Conservation (phyloP, 2,113 vertebrate species). For the Emberiza fucata region DNA sequence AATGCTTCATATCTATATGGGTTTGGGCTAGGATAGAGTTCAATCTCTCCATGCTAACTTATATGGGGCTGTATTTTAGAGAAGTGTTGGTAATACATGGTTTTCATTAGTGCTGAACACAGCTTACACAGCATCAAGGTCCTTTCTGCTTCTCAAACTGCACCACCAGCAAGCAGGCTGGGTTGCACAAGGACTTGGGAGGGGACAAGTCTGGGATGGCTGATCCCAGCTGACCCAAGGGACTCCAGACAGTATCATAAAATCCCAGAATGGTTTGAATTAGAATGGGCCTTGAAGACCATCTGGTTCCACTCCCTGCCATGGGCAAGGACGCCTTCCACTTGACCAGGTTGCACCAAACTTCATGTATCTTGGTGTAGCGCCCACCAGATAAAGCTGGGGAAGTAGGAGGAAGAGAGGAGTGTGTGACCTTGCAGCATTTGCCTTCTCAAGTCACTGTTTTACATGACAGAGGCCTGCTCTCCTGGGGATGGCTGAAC, state of each 20-base stretch:
- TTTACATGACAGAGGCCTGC: neutral
- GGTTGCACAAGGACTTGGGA: neutral
- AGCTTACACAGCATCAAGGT: neutral
- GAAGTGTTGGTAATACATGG: neutral
- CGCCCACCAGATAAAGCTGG: neutral
- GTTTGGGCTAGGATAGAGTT: neutral
- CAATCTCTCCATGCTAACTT: neutral
- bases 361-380: neutral
- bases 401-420: neutral
- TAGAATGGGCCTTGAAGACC: neutral
- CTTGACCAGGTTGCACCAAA: neutral
- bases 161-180: neutral
- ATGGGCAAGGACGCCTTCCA: neutral
- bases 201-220: neutral
- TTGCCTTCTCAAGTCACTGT: rapidly evolving
- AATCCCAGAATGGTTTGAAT: neutral
- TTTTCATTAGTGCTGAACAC: neutral
- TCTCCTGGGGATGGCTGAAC: neutral
- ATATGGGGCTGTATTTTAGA: neutral
- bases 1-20: neutral
- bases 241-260: neutral
- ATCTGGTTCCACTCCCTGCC: neutral
- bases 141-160: neutral
- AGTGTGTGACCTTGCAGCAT: neutral
- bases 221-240: neutral